A percentile compares a stretch with the other conserved stretches of the same genome.
Evolutionary conservation across 2,797 vertebrate genomes (phyloP).

Genomic region (Schizothorax lantsangensis): DNA sequence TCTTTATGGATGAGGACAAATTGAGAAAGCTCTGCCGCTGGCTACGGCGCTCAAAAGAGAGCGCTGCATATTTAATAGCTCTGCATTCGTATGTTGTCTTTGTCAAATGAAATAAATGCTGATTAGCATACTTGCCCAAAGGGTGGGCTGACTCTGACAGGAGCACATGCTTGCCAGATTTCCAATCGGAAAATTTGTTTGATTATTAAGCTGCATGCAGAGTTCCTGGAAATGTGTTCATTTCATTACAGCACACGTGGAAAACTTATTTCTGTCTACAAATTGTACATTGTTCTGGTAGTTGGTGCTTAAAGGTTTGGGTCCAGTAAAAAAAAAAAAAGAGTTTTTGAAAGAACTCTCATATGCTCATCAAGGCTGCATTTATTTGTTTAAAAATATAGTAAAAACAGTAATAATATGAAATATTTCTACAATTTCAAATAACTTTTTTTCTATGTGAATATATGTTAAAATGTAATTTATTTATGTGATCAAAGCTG

Average conservation of each 20-base stretch:
- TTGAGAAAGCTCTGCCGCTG: conserved; percentile 76
- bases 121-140: conserved; percentile 70
- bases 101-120: conserved; percentile 70
- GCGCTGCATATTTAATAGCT: conserved; percentile 73
- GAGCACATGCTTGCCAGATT: conserved; percentile 60
- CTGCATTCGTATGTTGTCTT: conserved; percentile 68
- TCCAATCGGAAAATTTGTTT: conserved; percentile 56
- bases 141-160: conserved; percentile 53
- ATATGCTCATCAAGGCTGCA: background rate
- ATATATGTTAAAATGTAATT: background rate
- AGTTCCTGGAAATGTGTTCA: conserved; percentile 40
- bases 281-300: background rate
- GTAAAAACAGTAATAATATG: background rate
- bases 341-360: background rate
- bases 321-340: background rate
- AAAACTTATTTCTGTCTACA: background rate
- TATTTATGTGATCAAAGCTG: background rate
- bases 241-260: conserved; percentile 19
- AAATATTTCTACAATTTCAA: background rate
- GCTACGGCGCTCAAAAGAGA: conserved; percentile 67
- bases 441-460: background rate
- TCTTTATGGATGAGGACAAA: conserved; percentile 72
- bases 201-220: conserved; percentile 9
- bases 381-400: background rate
- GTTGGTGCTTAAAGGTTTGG: background rate